Evolutionary conservation across 2,113 vertebrate genomes (phyloP).

Genomic region (Mionectes macconnelli): DNA sequence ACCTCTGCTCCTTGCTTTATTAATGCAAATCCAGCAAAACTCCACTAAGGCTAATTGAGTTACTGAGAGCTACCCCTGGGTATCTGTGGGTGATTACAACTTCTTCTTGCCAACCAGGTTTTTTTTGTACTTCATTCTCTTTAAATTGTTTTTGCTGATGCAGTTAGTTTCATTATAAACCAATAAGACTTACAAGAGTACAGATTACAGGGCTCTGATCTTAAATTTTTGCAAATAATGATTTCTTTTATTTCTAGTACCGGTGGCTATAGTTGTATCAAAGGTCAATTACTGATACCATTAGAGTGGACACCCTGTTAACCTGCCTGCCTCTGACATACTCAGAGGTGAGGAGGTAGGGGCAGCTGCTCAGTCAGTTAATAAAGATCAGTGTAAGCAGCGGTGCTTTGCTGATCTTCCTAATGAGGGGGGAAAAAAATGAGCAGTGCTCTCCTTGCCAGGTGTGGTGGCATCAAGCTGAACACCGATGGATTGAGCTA

Average conservation of each 20-base stretch:
- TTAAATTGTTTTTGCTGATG: constrained; percentile 26
- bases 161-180: constrained; percentile 15
- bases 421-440: not conserved
- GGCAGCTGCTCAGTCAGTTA: not conserved
- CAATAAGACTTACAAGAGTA: not conserved
- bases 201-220: constrained; percentile 16
- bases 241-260: not conserved
- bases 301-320: not conserved
- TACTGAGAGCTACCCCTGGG: constrained; percentile 9
- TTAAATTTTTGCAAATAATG: constrained; percentile 14
- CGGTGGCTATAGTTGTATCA: not conserved
- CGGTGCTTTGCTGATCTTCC: not conserved
- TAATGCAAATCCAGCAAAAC: constrained; percentile 43
- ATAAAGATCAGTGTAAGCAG: not conserved
- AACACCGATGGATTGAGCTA: not conserved
- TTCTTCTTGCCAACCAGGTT: not conserved
- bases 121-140: not conserved
- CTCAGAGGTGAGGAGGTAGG: not conserved
- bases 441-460: not conserved
- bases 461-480: not conserved
- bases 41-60: constrained; percentile 26
- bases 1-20: constrained; percentile 15
- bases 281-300: not conserved
- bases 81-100: constrained; percentile 5
- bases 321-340: not conserved